phyloP scores from a whole-genome alignment of 1,140 invertebrate species.

The Ostrea edulis region DNA sequence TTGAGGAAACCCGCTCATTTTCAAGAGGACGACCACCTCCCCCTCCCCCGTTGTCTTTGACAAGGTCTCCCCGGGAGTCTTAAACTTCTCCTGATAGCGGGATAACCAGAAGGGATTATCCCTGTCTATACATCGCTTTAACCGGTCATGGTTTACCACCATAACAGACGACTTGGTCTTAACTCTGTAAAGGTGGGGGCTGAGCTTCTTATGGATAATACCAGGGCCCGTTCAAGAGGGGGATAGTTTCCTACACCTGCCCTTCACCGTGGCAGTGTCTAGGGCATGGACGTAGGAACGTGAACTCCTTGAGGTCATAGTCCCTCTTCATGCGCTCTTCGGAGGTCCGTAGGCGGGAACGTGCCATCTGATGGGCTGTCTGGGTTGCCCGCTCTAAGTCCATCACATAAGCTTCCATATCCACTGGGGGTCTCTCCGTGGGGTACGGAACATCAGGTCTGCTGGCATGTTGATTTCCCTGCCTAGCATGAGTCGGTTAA shows the following conservation, averaged over 20 bases:
- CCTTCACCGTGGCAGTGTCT: conserved; percentile 32
- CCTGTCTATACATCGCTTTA: neutral
- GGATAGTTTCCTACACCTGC: neutral
- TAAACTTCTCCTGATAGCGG: neutral
- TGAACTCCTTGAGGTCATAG: neutral
- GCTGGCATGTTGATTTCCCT: conserved; percentile 18
- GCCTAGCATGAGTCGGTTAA: conserved; percentile 58
- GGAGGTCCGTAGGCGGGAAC: neutral
- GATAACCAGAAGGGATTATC: neutral
- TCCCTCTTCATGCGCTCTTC: neutral
- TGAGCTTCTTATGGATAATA: conserved; percentile 32
- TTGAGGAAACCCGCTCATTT: too few species aligned
- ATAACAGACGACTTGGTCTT: neutral
- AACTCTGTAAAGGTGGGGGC: neutral
- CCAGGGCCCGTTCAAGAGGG: conserved; percentile 21
- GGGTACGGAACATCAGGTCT: neutral
- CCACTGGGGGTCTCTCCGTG: neutral
- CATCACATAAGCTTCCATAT: neutral
- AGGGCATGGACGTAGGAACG: neutral
- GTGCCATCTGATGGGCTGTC: neutral
- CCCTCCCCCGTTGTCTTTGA: too few species aligned
- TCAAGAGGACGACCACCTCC: too few species aligned
- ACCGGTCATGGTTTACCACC: neutral
- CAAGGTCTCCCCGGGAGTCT: neutral
- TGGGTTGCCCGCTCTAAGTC: neutral